phyloP scores from a whole-genome alignment of 2,888 invertebrate species.

The Cheilosia variabilis region DNA sequence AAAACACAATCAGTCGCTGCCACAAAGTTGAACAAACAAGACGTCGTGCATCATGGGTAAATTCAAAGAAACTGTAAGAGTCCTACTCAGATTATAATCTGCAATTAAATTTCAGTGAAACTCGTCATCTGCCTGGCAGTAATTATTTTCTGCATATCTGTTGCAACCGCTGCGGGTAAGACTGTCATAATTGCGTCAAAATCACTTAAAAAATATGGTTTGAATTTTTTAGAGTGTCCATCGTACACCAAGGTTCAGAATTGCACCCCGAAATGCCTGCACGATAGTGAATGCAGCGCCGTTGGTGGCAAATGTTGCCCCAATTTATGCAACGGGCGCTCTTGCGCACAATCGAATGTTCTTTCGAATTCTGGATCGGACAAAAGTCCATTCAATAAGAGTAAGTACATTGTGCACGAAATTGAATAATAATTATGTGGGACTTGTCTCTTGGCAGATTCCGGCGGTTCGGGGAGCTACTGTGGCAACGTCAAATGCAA shows the following conservation, averaged over 20 bases:
- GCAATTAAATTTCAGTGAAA: slow-evolving; percentile 41
- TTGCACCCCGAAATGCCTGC: slow-evolving; percentile 88
- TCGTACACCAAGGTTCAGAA: slow-evolving; percentile 86
- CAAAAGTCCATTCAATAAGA: slow-evolving; percentile 82
- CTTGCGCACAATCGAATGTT: slow-evolving; percentile 85
- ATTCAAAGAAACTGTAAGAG: background rate
- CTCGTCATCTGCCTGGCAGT: slow-evolving; percentile 43
- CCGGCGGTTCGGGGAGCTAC: slow-evolving; percentile 85
- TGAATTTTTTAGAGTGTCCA: slow-evolving; percentile 85
- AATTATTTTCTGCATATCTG: slow-evolving; percentile 25
- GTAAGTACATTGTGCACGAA: slow-evolving; percentile 79
- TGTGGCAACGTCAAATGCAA: slow-evolving; percentile 89
- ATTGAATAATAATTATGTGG: background rate
- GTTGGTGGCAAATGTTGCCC: slow-evolving; percentile 88
- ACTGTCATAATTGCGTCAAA: background rate
- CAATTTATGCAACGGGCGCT: slow-evolving; percentile 88
- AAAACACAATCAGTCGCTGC: slow-evolving; percentile 37
- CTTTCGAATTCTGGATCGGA: slow-evolving; percentile 78
- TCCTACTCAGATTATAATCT: background rate
- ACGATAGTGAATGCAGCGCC: slow-evolving; percentile 87
- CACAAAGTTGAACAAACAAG: slow-evolving; percentile 43
- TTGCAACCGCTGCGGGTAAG: slow-evolving; percentile 41
- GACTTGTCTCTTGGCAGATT: slow-evolving; percentile 21
- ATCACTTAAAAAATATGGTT: background rate
- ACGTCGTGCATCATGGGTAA: slow-evolving; percentile 60